Evolutionary conservation across 2,888 invertebrate species (phyloP), one percentile per base, ranked within the genome.

Genomic region (Pristionchus japonicus): DNA sequence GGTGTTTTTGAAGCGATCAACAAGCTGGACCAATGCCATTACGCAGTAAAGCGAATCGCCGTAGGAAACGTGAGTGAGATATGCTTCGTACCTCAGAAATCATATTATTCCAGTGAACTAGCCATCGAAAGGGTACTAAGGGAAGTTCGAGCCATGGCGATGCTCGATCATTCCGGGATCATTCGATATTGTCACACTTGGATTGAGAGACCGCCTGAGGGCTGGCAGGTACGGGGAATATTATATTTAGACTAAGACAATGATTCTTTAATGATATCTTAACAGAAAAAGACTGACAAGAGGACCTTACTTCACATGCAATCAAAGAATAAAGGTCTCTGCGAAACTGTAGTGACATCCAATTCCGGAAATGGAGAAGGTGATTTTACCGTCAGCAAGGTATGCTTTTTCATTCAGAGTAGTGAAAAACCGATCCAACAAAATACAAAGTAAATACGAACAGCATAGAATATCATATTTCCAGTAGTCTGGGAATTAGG

Each of bases 141-240:
- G 67, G 99, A 99, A 95, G 98, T 98, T 0, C 97, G 97, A 90
- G 98, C 98, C 0, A 95, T 99, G 67, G 99, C 99, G 0, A 97
- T 97, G 95, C 95, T 99, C 88, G 98, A 99, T 90, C 98, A 99
- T 95, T 96, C 96, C 80, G 97, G 98, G 95, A 99, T 99, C 92
- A 98, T 99, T 86, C 96, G 99, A 1, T 99, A 98, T 95, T 97
- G 97, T 95, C 97, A 98, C 95, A 97, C 98, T 0, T 99, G 99
- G 99, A 96, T 97, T 0, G 98, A 99, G 95, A 96, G 96, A 89
- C 98, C 98, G 15, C 98, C 98, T 3, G 95, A 96, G 15, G 96
- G 96, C 13, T 98, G 98, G 97, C 97, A 97, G 95, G 96, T 97
- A 93, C 96, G 96, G 47, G 96, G n/a, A n/a, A n/a, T n/a, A n/a